These are phyloP conservation scores for Antitype chi DNA, from an alignment of 2,888 invertebrate genomes.

Conservation along the genomic window DNA sequence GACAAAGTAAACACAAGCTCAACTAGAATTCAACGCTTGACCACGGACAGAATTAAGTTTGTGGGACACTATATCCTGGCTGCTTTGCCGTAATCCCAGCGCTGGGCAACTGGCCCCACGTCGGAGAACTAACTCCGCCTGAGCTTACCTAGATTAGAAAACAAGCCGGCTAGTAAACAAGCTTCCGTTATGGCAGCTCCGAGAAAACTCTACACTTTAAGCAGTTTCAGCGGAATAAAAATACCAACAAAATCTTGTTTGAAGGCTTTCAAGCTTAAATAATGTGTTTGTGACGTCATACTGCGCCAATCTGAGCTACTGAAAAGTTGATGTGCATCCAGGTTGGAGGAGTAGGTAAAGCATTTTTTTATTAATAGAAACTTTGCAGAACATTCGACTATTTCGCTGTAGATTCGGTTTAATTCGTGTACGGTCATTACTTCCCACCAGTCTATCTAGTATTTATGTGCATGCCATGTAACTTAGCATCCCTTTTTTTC, in stretches of 20 bases:
- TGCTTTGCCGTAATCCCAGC: conserved; percentile 61
- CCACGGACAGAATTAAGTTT: conserved; percentile 63
- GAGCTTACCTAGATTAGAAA: conserved; percentile 64
- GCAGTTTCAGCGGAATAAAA: conserved; percentile 46
- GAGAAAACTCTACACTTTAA: conserved; percentile 38
- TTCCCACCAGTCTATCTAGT: not conserved
- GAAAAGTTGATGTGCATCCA: conserved; percentile 21
- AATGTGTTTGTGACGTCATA: conserved; percentile 47
- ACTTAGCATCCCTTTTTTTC: not conserved
- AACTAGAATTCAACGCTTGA: conserved; percentile 58
- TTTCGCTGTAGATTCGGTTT: not conserved
- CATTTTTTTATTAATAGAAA: not conserved
- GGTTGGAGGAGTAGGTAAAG: not conserved
- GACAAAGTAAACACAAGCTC: conserved; percentile 52
- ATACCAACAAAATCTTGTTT: conserved; percentile 35
- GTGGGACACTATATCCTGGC: conserved; percentile 51
- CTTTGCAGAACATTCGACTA: not conserved
- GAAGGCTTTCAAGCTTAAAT: conserved; percentile 46
- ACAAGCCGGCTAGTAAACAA: conserved; percentile 50
- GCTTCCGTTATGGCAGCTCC: conserved; percentile 46
- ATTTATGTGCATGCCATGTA: too few species aligned
- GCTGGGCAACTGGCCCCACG: conserved; percentile 50
- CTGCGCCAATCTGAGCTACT: conserved; percentile 41
- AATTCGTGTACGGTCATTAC: not conserved
- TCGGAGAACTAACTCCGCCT: conserved; percentile 49